phyloP scores from a whole-genome alignment of 2,888 invertebrate genomes.

The Hylaea fasciaria region DNA sequence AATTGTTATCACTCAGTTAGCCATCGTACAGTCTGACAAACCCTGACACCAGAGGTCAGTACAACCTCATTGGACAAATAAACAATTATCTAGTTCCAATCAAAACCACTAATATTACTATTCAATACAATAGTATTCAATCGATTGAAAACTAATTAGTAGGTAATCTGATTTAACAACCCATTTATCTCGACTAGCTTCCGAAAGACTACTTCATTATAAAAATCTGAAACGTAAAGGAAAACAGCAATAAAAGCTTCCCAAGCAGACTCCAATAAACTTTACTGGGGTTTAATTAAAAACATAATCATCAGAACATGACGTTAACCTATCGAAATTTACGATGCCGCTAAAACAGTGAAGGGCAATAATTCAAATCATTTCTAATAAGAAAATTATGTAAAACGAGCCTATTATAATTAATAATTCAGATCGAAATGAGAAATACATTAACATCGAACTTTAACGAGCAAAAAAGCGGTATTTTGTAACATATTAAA shows the following conservation, averaged over 20 bases:
- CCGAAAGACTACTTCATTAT: slow-evolving; percentile 35
- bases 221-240: slow-evolving; percentile 45
- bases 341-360: slow-evolving; percentile 80
- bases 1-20: too few relatives aligned
- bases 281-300: slow-evolving; percentile 77
- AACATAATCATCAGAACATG: slow-evolving; percentile 61
- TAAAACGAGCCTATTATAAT: slow-evolving; percentile 77
- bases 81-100: background rate
- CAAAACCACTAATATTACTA: background rate
- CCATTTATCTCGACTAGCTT: slow-evolving; percentile 32
- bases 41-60: too few relatives aligned
- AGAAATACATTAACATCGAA: slow-evolving; percentile 59
- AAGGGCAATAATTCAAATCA: slow-evolving; percentile 74
- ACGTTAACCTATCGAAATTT: slow-evolving; percentile 70
- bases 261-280: slow-evolving; percentile 55
- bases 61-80: too few relatives aligned
- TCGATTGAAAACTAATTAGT: slow-evolving; percentile 34
- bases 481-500: slow-evolving; percentile 32
- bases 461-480: slow-evolving; percentile 52
- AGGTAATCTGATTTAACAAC: slow-evolving; percentile 19
- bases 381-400: slow-evolving; percentile 82
- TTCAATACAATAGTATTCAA: slow-evolving; percentile 15
- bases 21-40: too few relatives aligned
- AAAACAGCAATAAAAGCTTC: slow-evolving; percentile 53
- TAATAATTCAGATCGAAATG: slow-evolving; percentile 75